phyloP scores from a whole-genome alignment of 2,113 vertebrate species.

The Ibidorhyncha struthersii region DNA sequence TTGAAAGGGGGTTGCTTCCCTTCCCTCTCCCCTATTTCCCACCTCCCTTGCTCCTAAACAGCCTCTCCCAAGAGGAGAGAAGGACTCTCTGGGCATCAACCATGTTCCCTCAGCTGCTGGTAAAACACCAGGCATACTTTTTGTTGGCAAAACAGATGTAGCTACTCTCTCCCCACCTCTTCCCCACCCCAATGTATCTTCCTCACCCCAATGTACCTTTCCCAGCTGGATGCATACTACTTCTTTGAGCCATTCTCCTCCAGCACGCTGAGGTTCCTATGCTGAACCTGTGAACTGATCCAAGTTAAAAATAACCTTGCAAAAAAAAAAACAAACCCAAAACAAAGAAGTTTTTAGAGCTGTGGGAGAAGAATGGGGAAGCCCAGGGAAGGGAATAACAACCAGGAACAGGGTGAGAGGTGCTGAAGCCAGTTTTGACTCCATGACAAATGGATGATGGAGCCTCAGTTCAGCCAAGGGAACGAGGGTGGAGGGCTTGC shows the following conservation, averaged over 20 bases:
- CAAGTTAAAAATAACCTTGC: not conserved
- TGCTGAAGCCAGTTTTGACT: not conserved
- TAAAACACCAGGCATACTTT: not conserved
- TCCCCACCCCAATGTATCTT: not conserved
- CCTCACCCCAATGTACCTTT: not conserved
- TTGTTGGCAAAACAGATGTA: not conserved
- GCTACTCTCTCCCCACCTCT: not conserved
- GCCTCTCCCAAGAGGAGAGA: not conserved
- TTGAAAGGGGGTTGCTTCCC: not conserved
- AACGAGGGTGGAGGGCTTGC: not conserved
- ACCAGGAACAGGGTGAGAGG: not conserved
- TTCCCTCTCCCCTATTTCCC: not conserved
- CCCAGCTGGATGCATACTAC: not conserved
- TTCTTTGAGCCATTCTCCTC: not conserved
- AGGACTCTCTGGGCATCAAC: not conserved
- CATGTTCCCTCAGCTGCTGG: not conserved
- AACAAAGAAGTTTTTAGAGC: not conserved
- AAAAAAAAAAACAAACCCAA: not conserved
- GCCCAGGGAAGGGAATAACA: not conserved
- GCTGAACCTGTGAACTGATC: not conserved
- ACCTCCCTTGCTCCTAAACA: not conserved
- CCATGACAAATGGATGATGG: not conserved
- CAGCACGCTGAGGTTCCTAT: not conserved
- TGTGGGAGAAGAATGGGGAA: not conserved
- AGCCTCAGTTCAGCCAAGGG: not conserved